These are phyloP conservation scores for Alviniconcha strummeri DNA, from an alignment of 2,888 invertebrate species.

Conservation along the genomic window DNA sequence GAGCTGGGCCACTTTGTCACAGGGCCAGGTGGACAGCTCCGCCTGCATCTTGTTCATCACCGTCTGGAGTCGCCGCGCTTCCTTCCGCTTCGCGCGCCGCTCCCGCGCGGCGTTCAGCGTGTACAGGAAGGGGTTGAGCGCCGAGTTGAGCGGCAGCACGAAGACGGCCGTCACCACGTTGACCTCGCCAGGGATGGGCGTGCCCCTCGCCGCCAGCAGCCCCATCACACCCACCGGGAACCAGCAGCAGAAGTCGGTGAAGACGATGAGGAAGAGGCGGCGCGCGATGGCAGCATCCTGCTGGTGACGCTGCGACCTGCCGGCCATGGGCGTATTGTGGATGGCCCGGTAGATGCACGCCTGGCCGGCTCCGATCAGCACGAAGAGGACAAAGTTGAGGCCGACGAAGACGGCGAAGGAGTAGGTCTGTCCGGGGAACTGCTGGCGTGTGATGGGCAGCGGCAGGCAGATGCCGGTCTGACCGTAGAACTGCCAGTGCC, in stretches of 20 bases:
- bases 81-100: too few relatives aligned
- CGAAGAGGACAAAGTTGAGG: constrained; percentile 64
- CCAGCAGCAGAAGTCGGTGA: too few relatives aligned
- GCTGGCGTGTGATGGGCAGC: constrained; percentile 66
- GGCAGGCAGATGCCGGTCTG: constrained; percentile 68
- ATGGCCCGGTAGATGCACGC: constrained; percentile 64
- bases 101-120: constrained; percentile 33
- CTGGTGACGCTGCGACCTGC: too few relatives aligned
- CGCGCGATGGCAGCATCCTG: too few relatives aligned
- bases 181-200: not conserved
- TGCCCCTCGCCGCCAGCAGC: too few relatives aligned
- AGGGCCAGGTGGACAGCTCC: too few relatives aligned
- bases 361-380: constrained; percentile 66
- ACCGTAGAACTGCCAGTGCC: constrained; percentile 58
- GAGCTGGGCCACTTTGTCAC: too few relatives aligned
- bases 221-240: too few relatives aligned
- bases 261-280: too few relatives aligned
- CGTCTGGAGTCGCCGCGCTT: too few relatives aligned
- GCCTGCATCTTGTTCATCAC: too few relatives aligned
- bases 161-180: constrained; percentile 65
- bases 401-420: constrained; percentile 66
- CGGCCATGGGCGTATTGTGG: not conserved
- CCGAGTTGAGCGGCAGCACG: constrained; percentile 76
- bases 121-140: constrained; percentile 73
- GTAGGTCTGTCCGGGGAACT: constrained; percentile 70